phyloP scores from a whole-genome alignment of 2,888 invertebrate species.

The Torymus tubicola region DNA sequence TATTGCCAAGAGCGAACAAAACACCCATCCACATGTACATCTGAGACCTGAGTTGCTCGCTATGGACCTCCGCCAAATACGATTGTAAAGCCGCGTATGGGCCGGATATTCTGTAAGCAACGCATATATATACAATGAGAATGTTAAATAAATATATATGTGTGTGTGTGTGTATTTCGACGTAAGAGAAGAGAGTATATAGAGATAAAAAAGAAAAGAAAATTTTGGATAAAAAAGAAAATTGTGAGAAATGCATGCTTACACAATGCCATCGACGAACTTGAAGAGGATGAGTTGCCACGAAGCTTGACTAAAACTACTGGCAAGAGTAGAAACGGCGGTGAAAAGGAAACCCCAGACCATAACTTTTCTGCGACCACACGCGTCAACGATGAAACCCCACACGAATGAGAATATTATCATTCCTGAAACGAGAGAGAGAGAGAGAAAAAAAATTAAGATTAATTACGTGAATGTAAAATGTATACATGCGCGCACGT shows the following conservation, averaged over 20 bases:
- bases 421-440: constrained; percentile 75
- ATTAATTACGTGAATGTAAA: no score
- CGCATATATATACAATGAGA: no score
- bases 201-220: no score
- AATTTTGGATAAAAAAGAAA: no score
- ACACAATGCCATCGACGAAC: constrained; percentile 72
- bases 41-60: constrained; percentile 68
- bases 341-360: constrained; percentile 70
- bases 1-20: constrained; percentile 71
- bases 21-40: constrained; percentile 73
- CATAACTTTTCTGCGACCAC: constrained; percentile 71
- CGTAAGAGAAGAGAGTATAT: no score
- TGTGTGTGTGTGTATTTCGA: no score
- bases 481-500: no score
- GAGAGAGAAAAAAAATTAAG: no score
- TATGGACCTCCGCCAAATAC: constrained; percentile 72
- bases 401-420: constrained; percentile 78
- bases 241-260: constrained; percentile 56
- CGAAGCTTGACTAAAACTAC: constrained; percentile 69
- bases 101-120: constrained; percentile 69
- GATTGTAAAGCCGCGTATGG: constrained; percentile 73
- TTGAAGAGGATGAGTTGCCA: constrained; percentile 72
- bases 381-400: constrained; percentile 75
- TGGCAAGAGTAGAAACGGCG: constrained; percentile 68
- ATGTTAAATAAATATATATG: no score